These are phyloP conservation scores for Drosophila ambigua DNA, from an alignment of 1,140 invertebrate species.

Conservation along the genomic window DNA sequence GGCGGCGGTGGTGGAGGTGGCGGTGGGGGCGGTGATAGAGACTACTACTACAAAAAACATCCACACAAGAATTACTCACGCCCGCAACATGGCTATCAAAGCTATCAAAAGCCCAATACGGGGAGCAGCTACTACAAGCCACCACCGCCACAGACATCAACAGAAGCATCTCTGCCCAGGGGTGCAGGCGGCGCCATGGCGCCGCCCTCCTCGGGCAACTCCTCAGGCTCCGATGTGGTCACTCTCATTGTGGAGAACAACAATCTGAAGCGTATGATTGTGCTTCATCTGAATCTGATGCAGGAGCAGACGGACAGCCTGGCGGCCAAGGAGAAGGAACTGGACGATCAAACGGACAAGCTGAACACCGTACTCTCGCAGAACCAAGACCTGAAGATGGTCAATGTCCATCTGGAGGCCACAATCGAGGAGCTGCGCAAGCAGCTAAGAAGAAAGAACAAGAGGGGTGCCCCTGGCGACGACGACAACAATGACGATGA, in stretches of 20 bases:
- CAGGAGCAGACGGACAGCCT: conserved; percentile 90
- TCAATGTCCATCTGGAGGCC: conserved; percentile 43
- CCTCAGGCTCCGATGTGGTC: conserved; percentile 45
- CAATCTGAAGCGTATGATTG: conserved; percentile 84
- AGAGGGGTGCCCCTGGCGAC: conserved; percentile 18
- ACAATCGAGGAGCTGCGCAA: conserved; percentile 53
- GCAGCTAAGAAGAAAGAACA: conserved; percentile 41
- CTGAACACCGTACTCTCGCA: conserved; percentile 45
- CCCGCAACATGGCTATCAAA: conserved; percentile 25
- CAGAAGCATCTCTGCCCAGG: neutral
- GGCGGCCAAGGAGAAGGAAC: conserved; percentile 87
- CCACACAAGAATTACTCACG: conserved; percentile 39
- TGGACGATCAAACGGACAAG: conserved; percentile 71
- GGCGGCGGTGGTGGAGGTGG: neutral
- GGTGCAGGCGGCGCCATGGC: conserved; percentile 23
- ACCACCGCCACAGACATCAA: conserved; percentile 1
- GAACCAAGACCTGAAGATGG: conserved; percentile 54
- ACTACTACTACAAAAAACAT: conserved; percentile 5
- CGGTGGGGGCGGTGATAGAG: neutral
- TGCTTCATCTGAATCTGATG: conserved; percentile 90
- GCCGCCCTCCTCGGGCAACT: conserved; percentile 19
- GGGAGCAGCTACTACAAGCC: conserved; percentile 42
- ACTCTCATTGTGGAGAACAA: conserved; percentile 70
- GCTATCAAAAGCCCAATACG: conserved; percentile 16
- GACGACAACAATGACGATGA: conserved; percentile 44